Base-by-base conservation (phyloP, 2,888 invertebrate genomes). In the Dioctria linearis region DNA sequence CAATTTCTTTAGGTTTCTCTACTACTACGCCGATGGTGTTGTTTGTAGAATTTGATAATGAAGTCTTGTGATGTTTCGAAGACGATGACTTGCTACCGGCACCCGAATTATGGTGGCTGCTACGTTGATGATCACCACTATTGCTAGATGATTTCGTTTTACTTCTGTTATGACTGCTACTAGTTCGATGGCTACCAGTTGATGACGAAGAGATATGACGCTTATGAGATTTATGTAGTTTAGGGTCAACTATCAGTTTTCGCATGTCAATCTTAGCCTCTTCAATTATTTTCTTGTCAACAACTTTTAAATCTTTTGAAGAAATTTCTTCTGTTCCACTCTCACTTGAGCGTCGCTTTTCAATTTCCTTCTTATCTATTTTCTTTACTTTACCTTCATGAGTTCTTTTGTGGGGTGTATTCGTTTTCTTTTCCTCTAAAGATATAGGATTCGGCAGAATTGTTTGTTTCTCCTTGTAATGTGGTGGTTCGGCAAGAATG, bases 401-500 rank as follows among this genome's bases (percentile, higher is more conserved):
- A 0, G 85, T 83, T n/a, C 89, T 87, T 83, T 89, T 89, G 5
- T 86, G 86, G 0, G 88, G 86, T 5, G 88, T 87, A 76, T 86
- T 85, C 13, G 85, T 85, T 40, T 86, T 84, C 80, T 87, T 86
- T 1, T 87, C 86, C 25, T 87, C 88, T 0, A 87, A 85, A 46
- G 85, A 84, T 43, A 89, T 84, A 0, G 89, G 89, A 85, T 89
- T 85, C 3, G 89, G 89, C 79, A 89, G 84, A 75, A 89, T 88
- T 0, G 89, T 89, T 85, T 89, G 89, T 73, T 89, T 89, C 81
- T 89, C 89, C 80, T 89, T 89, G 81, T 89, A 89, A 80, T 89
- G 89, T 11, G 89, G 89, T 78, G 89, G 88, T 84, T 89, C 89
- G n/a, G 89, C 89, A 79, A 89, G 83, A 79, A 88, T 86, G 6